These are phyloP conservation scores for Sardina pilchardus DNA, from an alignment of 2,113 vertebrate genomes.

Conservation along the genomic window DNA sequence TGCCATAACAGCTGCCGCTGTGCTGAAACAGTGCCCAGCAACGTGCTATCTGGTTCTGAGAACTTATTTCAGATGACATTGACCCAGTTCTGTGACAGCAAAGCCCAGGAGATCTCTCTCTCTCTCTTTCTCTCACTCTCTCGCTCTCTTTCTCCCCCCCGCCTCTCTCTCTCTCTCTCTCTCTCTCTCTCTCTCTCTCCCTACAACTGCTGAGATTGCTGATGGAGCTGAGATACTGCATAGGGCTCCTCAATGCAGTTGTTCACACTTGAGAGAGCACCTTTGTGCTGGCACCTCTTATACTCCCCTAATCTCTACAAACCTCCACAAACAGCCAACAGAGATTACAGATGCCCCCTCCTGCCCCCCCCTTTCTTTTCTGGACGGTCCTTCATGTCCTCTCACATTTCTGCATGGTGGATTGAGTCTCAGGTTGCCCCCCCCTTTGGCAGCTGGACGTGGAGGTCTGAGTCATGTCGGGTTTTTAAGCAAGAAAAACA, in stretches of 20 bases:
- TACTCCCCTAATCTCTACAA: background rate
- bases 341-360: background rate
- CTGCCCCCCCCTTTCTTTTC: background rate
- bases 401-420: background rate
- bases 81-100: slow-evolving; percentile 38
- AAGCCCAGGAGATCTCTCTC: slow-evolving; percentile 25
- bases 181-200: background rate
- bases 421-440: background rate
- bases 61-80: slow-evolving; percentile 46
- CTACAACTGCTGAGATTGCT: background rate
- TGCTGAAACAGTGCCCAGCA: background rate
- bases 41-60: background rate
- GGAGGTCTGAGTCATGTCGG: background rate
- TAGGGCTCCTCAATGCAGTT: background rate
- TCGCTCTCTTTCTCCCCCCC: background rate
- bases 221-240: background rate
- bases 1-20: background rate
- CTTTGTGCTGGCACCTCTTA: background rate
- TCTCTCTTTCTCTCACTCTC: background rate
- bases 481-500: background rate
- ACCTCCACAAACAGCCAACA: slow-evolving; percentile 6
- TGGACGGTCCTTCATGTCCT: background rate
- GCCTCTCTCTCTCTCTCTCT: background rate
- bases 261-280: background rate
- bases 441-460: background rate